Evolutionary conservation across 2,888 invertebrate genomes (phyloP), one percentile per base, ranked within the genome.

Genomic region (Mythimna lalbum): DNA sequence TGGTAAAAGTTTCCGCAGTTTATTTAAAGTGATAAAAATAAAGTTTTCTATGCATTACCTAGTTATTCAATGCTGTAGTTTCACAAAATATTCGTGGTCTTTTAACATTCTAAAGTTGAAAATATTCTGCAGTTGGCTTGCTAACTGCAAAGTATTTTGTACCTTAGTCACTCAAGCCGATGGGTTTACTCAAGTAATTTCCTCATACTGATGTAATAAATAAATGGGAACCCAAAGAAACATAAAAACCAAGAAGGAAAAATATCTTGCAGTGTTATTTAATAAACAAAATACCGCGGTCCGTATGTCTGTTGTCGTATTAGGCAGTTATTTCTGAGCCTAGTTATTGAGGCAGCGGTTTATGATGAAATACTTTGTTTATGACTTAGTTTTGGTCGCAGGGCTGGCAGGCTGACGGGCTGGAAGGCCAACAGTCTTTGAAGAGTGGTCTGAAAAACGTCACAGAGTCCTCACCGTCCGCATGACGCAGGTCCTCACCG

Each of bases 211-310:
- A 36, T 61, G 50, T 57, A 80, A 63, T 31, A 68, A 43, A 50
- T 61, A 73, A 39, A 33, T 33, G 23, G 55, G 23, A 21, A 33
- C 36, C 14, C 12, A 56, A 64, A 53, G n/a, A 63, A 1, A 60
- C 19, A n/a, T n/a, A 50, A 75, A 56, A 52, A 2, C 31, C 6
- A 36, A 53, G 7, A 33, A 23, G 63, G 57, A 81, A 57, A 70
- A 64, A 76, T 62, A 50, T 39, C 21, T 14, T 27, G 19, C 31
- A 17, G 12, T 59, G 60, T 63, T 66, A 81, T 77, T 81, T 62
- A 76, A 78, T 78, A 81, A 62, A 81, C 69, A 64, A 52, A 65
- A 78, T 81, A 56, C 65, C 65, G 31, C 2, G n/a, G 17, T 66
- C 39, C 31, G 63, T 61, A 23, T 63, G 81, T 66, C 39, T 39